These are phyloP conservation scores for Tetragonula clypearis DNA, from an alignment of 1,140 invertebrate genomes.

Conservation along the genomic window DNA sequence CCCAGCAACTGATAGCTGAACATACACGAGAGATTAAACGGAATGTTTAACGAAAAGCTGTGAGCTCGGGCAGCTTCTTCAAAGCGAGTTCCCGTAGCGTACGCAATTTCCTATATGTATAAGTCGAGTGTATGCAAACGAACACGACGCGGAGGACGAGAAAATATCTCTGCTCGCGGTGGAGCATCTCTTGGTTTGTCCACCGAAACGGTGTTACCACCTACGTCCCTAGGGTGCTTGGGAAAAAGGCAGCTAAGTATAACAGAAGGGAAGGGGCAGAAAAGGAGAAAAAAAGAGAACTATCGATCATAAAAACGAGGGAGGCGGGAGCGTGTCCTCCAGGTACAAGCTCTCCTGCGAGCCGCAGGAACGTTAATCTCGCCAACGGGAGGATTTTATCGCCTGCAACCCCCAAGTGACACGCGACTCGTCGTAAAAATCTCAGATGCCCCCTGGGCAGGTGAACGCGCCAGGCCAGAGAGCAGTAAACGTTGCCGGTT, in stretches of 20 bases:
- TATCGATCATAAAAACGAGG: conserved; percentile 39
- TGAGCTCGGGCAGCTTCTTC: background rate
- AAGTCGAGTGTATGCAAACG: conserved; percentile 3
- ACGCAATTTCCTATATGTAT: background rate
- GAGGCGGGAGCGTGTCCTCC: conserved; percentile 24
- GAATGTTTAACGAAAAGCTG: background rate
- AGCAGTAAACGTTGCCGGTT: conserved; percentile 67
- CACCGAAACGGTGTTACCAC: background rate
- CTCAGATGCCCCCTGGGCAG: conserved; percentile 75
- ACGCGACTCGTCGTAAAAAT: conserved; percentile 77
- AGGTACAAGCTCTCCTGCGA: conserved; percentile 50
- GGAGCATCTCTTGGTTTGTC: background rate
- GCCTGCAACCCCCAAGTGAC: conserved; percentile 74
- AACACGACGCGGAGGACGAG: background rate
- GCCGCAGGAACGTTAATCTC: conserved; percentile 75
- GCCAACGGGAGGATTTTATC: conserved; percentile 78
- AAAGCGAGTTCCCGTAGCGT: background rate
- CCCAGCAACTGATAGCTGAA: background rate
- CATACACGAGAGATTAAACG: background rate
- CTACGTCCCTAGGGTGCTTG: background rate
- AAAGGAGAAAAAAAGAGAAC: background rate
- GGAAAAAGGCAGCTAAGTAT: conserved; percentile 38
- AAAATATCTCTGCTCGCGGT: background rate
- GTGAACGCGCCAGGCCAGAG: conserved; percentile 66
- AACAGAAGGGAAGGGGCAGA: background rate